Percentiles rank a stretch among this genome's conserved stretches.
Evolutionary conservation across 2,888 invertebrate genomes (phyloP).

Genomic region (Patella caerulea): DNA sequence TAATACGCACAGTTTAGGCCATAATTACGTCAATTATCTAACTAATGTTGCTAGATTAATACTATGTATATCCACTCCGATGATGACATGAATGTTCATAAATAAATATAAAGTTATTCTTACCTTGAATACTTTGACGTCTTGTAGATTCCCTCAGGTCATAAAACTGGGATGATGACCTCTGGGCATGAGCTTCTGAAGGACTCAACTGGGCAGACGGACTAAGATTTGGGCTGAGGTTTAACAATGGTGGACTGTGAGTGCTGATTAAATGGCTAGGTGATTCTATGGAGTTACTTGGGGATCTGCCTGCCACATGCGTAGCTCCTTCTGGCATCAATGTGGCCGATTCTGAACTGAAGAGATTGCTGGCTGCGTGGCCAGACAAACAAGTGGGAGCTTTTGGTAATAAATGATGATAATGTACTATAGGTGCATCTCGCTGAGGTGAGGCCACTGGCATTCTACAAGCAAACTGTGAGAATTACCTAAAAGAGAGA

Average conservation of each 20-base stretch:
- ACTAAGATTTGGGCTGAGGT: constrained; percentile 65
- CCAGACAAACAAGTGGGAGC: constrained; percentile 37
- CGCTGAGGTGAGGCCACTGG: constrained; percentile 61
- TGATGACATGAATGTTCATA: not conserved
- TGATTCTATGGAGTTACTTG: constrained; percentile 29
- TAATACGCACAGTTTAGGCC: too few species aligned
- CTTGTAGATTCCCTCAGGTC: constrained; percentile 66
- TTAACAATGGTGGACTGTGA: constrained; percentile 69
- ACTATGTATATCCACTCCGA: too few species aligned
- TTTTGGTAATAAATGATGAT: constrained; percentile 45
- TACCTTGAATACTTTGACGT: constrained; percentile 61
- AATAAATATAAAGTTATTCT: constrained; percentile 25
- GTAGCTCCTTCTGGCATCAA: constrained; percentile 38
- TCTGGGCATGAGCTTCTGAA: constrained; percentile 49
- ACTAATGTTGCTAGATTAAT: too few species aligned
- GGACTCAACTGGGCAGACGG: constrained; percentile 48
- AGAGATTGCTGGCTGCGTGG: constrained; percentile 35
- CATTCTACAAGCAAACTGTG: constrained; percentile 35
- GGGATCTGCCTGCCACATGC: constrained; percentile 29
- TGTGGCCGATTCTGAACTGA: constrained; percentile 27
- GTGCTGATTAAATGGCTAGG: constrained; percentile 63
- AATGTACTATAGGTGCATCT: constrained; percentile 50
- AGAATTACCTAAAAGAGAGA: too few species aligned
- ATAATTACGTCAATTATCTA: too few species aligned
- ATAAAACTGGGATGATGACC: constrained; percentile 64